phyloP scores from a whole-genome alignment of 2,797 vertebrate species.

The Clamator glandarius region DNA sequence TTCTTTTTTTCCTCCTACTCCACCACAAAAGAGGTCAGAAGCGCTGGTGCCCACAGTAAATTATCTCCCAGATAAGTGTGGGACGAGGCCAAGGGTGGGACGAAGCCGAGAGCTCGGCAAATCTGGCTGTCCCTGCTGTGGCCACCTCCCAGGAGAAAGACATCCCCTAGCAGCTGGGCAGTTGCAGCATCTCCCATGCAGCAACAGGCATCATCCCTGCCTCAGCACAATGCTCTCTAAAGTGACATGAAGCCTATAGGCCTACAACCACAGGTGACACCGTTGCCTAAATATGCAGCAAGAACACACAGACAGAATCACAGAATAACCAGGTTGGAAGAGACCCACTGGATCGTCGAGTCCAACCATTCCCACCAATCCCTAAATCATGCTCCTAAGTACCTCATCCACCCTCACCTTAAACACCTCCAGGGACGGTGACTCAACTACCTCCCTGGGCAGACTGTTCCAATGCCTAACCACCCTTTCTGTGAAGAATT shows the following conservation, averaged over 20 bases:
- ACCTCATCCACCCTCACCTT: too few species aligned
- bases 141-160: background rate
- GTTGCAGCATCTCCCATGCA: background rate
- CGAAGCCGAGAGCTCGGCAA: background rate
- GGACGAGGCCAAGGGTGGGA: background rate
- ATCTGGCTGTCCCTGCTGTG: background rate
- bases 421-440: too few species aligned
- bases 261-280: background rate
- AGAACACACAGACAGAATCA: too few species aligned
- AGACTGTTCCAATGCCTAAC: too few species aligned
- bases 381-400: too few species aligned
- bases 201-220: background rate
- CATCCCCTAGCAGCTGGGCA: background rate
- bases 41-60: background rate
- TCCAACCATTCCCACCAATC: too few species aligned
- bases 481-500: too few species aligned
- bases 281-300: background rate
- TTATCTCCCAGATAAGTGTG: background rate
- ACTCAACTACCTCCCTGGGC: too few species aligned
- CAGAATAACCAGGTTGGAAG: too few species aligned
- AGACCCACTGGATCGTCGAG: too few species aligned
- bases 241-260: fast-evolving
- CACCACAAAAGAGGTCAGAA: background rate
- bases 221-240: background rate
- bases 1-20: background rate